Base-by-base conservation (phyloP, 2,888 invertebrate genomes). In the Harpalus rufipes region DNA sequence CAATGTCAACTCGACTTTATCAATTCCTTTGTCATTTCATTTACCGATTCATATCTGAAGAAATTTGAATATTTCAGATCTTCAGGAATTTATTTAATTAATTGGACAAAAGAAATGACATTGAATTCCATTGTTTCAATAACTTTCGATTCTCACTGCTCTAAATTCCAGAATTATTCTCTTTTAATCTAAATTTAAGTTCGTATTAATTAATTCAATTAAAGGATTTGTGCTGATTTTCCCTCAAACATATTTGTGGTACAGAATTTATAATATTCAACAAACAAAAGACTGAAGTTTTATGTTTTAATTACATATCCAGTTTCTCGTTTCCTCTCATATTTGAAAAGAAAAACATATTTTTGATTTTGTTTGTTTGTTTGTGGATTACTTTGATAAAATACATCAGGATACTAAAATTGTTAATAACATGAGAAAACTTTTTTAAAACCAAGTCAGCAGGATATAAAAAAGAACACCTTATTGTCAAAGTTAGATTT, bases 11-110 rank as follows among this genome's bases (percentile, higher is more conserved):
- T 2, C 6, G 12, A 1, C 12, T 51, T 51, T 1, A 8, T 12
- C 12, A 51, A 51, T 51, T 51, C 44, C 44, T 10, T 10, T 10
- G 6, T 51, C 44, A 51, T 12, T 12, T 51, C 44, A 4, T 51
- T 51, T 51, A 8, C 4, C 44, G 12, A 51, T 51, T 8, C 32
- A 32, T 32, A 32, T 32, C 44, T 51, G 10, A 51, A 51, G 44
- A 51, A 51, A 51, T 51, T 51, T 51, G 44, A 51, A 51, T 51
- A 51, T 51, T 51, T 51, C 44, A 51, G 44, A 0, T 12, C 12
- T 51, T 51, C 44, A 51, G 44, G 44, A 51, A 51, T 51, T 51
- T 51, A 12, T 51, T 51, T 51, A 12, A 51, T 51, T 51, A 51
- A 51, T 51, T 10, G 44, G 2, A 32, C 32, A 32, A 32, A 32